Evolutionary conservation across 92 coral and sea anemone genomes (phyloP), one percentile per base, ranked within the genome.

Genomic region (Micromussa lordhowensis): DNA sequence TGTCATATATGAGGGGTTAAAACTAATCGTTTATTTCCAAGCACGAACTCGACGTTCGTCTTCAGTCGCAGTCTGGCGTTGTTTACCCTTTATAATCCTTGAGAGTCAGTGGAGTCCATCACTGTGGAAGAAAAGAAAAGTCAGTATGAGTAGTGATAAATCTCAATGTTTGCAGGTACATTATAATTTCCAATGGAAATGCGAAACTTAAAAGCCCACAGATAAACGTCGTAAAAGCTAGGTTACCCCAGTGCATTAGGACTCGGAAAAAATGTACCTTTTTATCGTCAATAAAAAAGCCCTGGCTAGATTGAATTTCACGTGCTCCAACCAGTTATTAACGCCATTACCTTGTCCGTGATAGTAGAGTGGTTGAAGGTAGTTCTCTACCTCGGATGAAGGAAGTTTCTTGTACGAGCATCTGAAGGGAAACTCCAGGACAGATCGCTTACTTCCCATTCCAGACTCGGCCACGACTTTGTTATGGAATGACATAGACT

Each of bases 401-500:
- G 17, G 61, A 30, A 85, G 26, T 59, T 26, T 35, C 59, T 76
- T 74, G 88, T 85, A 85, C 26, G 73, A 51, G 88, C 88, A 85
- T 59, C 59, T 75, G 75, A 85, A 85, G 29, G 88, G 88, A 28
- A 85, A 58, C 58, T 85, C 81, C 0, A 63, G 26, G 1, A 40
- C 6, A 70, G 87, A 83, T 24, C 87, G 87, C 34, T 83, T 57
- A n/a, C 15, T 34, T 55, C 73, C 81, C 16, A 34, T 18, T 13
- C 63, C 75, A 76, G 59, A 55, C 30, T 55, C 74, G 18, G 88
- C 81, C 55, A 85, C 88, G 30, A 85, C 75, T 74, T 74, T 85
- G 59, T 85, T 85, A 30, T 85, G 88, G 75, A 85, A 85, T 36
- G 88, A 74, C 3, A 85, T 13, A 34, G 28, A 24, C 49, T 61